These are phyloP conservation scores for Dendropsophus ebraccatus DNA, from an alignment of 2,113 vertebrate genomes.

Conservation along the genomic window DNA sequence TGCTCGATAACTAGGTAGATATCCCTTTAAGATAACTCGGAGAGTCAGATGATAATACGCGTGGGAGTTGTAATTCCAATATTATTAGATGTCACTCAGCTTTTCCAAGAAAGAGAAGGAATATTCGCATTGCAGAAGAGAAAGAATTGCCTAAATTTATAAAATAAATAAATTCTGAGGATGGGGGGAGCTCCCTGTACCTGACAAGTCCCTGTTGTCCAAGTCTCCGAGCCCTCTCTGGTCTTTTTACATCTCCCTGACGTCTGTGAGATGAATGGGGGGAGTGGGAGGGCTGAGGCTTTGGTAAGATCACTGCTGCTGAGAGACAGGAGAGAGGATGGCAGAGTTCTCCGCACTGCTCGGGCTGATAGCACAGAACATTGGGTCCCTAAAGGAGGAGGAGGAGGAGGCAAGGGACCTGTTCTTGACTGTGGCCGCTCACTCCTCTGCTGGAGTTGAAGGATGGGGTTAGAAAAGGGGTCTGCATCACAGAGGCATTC, in stretches of 20 bases:
- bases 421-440: conserved; percentile 25
- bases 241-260: conserved; percentile 28
- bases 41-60: not conserved
- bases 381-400: conserved; percentile 28
- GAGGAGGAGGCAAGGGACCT: conserved; percentile 42
- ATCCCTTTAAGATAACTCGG: not conserved
- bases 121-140: not conserved
- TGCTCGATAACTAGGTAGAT: not conserved
- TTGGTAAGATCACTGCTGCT: conserved; percentile 46
- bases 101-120: not conserved
- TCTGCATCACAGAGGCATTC: not conserved
- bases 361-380: conserved; percentile 2
- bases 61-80: not conserved
- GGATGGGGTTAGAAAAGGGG: conserved; percentile 25
- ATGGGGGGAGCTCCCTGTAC: not conserved
- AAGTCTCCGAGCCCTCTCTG: conserved; percentile 3
- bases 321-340: conserved; percentile 52
- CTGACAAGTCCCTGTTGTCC: not conserved
- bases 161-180: too few relatives aligned
- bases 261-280: conserved; percentile 41
- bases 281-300: conserved; percentile 41
- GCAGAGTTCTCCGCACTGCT: conserved; percentile 42
- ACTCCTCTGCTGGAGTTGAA: conserved; percentile 31
- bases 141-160: not conserved
- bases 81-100: not conserved